Conservation (phyloP, 2,888 invertebrate species). For the Archips xylosteana region DNA sequence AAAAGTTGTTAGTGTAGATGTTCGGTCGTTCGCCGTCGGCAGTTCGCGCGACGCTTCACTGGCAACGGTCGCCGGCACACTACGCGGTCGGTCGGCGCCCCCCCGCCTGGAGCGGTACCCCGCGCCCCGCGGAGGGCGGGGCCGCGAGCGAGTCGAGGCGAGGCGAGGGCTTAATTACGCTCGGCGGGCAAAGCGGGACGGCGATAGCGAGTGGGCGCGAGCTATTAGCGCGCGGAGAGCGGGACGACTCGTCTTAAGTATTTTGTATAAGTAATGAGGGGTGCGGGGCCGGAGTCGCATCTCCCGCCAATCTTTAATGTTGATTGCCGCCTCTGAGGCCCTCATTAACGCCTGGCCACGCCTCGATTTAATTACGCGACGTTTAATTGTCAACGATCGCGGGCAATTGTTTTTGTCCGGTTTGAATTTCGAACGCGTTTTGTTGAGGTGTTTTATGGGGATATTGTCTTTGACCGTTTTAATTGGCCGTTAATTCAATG, state of each 20-base stretch:
- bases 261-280: conserved; percentile 87
- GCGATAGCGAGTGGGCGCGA: conserved; percentile 85
- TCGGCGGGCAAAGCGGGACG: conserved; percentile 81
- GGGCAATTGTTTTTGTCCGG: conserved; percentile 55
- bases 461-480: conserved; percentile 51
- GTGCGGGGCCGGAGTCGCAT: conserved; percentile 80
- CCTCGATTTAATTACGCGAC: conserved; percentile 82
- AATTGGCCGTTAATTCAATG: conserved; percentile 55
- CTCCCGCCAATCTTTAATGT: conserved; percentile 86
- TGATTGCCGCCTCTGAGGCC: conserved; percentile 83
- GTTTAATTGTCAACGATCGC: conserved; percentile 71
- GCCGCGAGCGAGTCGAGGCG: conserved; percentile 79
- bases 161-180: conserved; percentile 84
- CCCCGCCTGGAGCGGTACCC: conserved; percentile 56
- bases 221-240: conserved; percentile 89
- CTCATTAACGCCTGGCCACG: conserved; percentile 83
- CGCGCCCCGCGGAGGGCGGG: conserved; percentile 67
- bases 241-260: conserved; percentile 86
- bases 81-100: conserved; percentile 73
- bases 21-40: conserved; percentile 70
- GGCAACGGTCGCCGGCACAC: conserved; percentile 84
- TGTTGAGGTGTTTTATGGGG: conserved; percentile 50
- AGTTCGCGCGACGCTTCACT: conserved; percentile 76
- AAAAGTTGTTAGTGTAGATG: conserved; percentile 68
- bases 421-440: conserved; percentile 57